Evolutionary conservation across 2,113 vertebrate genomes (phyloP).

Genomic region (Hippolais icterina): DNA sequence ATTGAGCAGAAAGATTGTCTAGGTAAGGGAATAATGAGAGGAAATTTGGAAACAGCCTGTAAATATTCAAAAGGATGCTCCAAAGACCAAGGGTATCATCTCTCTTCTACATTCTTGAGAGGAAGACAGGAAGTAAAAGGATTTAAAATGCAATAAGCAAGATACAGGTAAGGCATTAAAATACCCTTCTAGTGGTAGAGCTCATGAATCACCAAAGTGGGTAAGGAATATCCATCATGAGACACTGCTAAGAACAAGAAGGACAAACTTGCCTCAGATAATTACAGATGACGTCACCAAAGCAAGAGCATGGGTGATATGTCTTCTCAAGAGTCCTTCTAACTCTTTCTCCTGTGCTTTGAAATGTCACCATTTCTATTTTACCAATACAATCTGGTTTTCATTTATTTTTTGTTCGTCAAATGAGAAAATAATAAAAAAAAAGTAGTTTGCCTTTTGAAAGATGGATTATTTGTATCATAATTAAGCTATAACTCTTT

Average conservation of each 20-base stretch:
- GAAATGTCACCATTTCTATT: neutral
- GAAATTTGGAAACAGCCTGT: neutral
- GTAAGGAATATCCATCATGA: neutral
- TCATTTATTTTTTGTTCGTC: neutral
- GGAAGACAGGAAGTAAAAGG: neutral
- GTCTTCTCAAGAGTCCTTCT: neutral
- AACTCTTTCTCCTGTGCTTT: neutral
- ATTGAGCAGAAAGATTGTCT: neutral
- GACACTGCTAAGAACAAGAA: neutral
- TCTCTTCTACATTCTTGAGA: neutral
- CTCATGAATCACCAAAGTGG: neutral
- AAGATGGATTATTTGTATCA: neutral
- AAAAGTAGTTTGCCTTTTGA: neutral
- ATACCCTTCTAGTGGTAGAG: neutral
- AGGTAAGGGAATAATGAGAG: neutral
- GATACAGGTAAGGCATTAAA: neutral
- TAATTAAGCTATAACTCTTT: neutral
- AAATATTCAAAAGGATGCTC: neutral
- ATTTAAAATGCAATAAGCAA: neutral
- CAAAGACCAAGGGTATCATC: neutral
- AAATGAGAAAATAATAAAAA: neutral
- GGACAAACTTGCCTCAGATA: neutral
- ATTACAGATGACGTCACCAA: neutral
- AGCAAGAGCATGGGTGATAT: neutral
- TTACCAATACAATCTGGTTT: neutral